A percentile compares a stretch with the other conserved stretches of the same genome.
Conservation (phyloP, 2,797 vertebrate species). For the Graptemys geographica region DNA sequence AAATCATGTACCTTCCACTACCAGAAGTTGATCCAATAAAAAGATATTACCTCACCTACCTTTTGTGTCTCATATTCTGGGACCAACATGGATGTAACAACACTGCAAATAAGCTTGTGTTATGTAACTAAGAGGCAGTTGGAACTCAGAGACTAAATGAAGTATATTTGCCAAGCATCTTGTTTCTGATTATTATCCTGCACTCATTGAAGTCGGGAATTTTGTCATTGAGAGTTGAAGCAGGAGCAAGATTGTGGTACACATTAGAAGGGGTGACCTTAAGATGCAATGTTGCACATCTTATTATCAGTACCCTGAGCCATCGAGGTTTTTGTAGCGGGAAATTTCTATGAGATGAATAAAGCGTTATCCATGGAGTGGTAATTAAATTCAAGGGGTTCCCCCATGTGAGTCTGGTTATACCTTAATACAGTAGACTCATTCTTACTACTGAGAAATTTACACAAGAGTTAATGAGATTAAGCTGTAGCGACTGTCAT, state of each 20-base stretch:
- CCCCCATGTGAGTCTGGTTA: not conserved
- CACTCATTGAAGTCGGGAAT: not conserved
- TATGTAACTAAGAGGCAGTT: not conserved
- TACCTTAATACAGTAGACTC: not conserved
- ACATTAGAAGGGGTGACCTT: not conserved
- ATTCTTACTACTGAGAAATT: slow-evolving; percentile 2
- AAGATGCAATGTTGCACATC: not conserved
- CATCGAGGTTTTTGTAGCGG: not conserved
- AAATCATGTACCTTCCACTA: not conserved
- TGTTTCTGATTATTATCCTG: not conserved
- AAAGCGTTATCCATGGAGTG: not conserved
- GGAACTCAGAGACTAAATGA: not conserved
- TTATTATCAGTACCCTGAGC: not conserved
- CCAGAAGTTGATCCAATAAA: not conserved
- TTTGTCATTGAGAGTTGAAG: not conserved
- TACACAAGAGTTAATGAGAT: slow-evolving; percentile 24
- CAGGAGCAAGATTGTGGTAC: not conserved
- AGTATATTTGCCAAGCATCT: not conserved
- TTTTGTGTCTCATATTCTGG: not conserved
- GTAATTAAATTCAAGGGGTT: not conserved
- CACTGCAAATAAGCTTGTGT: not conserved
- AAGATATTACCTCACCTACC: not conserved
- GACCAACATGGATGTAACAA: not conserved
- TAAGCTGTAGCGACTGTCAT: not conserved
- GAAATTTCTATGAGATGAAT: not conserved